These are phyloP conservation scores for Aphis craccivora DNA, from an alignment of 1,140 invertebrate species.

Conservation along the genomic window DNA sequence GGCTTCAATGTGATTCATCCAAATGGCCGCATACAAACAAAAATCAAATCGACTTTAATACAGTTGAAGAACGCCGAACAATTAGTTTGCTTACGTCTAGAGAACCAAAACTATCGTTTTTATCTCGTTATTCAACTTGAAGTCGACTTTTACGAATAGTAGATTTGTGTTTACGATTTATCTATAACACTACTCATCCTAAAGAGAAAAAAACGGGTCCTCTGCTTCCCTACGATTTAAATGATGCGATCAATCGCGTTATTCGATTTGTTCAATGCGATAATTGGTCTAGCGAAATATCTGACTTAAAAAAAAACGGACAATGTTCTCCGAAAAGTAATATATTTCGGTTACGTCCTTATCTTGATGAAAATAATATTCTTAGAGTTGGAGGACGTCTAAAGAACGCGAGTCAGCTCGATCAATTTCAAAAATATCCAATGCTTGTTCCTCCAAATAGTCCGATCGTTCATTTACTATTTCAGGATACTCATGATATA, in stretches of 20 bases:
- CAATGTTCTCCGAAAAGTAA: background rate
- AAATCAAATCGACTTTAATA: background rate
- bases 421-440: background rate
- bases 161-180: background rate
- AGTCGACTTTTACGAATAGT: background rate
- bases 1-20: background rate
- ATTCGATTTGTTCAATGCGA: background rate
- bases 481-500: background rate
- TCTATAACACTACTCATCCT: background rate
- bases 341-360: background rate
- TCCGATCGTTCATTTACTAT: background rate
- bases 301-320: background rate
- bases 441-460: background rate
- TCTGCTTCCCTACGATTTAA: background rate
- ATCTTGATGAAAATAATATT: background rate
- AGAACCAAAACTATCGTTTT: background rate
- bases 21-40: constrained; percentile 16
- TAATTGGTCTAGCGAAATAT: background rate
- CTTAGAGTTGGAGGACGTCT: background rate
- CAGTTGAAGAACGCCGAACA: background rate
- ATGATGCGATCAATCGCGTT: background rate
- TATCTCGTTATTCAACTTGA: no score
- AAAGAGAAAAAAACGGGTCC: background rate
- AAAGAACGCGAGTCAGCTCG: background rate
- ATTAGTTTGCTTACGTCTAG: background rate